Evolutionary conservation across 2,888 invertebrate species (phyloP), one percentile per base, ranked within the genome.

Genomic region (Scaptomyza caliginosa): DNA sequence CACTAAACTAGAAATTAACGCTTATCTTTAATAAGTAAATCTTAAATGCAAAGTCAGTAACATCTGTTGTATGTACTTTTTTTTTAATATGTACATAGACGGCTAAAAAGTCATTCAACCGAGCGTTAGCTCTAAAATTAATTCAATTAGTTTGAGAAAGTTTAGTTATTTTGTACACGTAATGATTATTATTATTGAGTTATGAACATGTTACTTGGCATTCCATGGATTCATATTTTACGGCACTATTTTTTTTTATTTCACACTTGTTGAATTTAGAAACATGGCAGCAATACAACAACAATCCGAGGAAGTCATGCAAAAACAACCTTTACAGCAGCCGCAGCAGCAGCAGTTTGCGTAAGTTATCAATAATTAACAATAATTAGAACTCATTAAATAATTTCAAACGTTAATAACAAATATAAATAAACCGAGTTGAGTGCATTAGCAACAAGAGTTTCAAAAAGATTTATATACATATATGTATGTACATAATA

Each of bases 301-400:
- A 0, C 39, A 24, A 5, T 10, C 26, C 21, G 49, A 62, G 56
- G 11, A 42, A 54, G 30, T 46, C 56, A 13, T 34, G 32, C 16
- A 38, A n/a, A 39, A 30, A 10, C 43, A 45, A 26, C 51, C 74
- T 5, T 62, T 77, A 17, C 67, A 73, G 55, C 76, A 75, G 64
- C 76, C 69, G 8, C 63, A 78, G 49, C 83, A 83, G 46, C 83
- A 89, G 62, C 74, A 86, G 69, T 89, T 89, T 77, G 83, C 90
- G 89, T 89, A 88, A 90, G 89, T 87, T 66, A 54, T 54, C 62
- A 39, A 38, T 32, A 54, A 45, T 42, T 45, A 50, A 48, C 28
- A 38, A 24, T 23, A 57, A 58, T 70, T 72, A 63, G 69, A 45
- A 32, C 32, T 40, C 23, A 43, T 26, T 11, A 42, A 58, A 43